Evolutionary conservation across 2,113 vertebrate genomes (phyloP), one percentile per base, ranked within the genome.

Genomic region (Lepus timidus): DNA sequence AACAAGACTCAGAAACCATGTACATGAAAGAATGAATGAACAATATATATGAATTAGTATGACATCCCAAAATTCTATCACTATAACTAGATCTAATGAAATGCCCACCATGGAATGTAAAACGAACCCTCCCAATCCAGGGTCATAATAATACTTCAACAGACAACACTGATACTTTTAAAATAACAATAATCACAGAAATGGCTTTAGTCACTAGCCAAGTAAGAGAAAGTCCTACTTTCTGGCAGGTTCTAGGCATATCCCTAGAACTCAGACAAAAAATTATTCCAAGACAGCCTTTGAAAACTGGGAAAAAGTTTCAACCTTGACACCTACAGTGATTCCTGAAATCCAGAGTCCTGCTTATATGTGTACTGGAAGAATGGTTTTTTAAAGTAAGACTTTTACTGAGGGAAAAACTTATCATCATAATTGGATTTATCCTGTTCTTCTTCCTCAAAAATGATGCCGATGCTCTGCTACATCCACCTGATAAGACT

Each of bases 281-380:
- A 92, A 88, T 81, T 89, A 93, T 64, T 85, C 52, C 88, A 82
- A 88, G 31, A 44, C 27, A 20, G 70, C 65, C 61, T 95, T 83
- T 71, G 49, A 39, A 95, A 96, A 82, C 9, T 67, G 78, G 52
- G n/a, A 39, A 85, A 92, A 93, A 88, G 74, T 88, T 52, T 91
- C 87, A 92, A 75, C 17, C 23, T 93, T 80, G 52, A 82, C 51
- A 96, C 17, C 36, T 70, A 94, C 0, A 82, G 68, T 39, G 84
- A 49, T 94, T 88, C 65, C 79, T 65, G 23, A 95, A 96, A 96
- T 36, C 14, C 65, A 94, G 85, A 75, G 14, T 31, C 51, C 33
- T 86, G 51, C 8, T 62, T 71, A 87, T 82, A 29, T 76, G 49
- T 76, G 33, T 94, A 29, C 55, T 84, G 62, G 52, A 82, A 86